Base-by-base conservation (phyloP, 2,797 vertebrate genomes). In the Lophius americanus region DNA sequence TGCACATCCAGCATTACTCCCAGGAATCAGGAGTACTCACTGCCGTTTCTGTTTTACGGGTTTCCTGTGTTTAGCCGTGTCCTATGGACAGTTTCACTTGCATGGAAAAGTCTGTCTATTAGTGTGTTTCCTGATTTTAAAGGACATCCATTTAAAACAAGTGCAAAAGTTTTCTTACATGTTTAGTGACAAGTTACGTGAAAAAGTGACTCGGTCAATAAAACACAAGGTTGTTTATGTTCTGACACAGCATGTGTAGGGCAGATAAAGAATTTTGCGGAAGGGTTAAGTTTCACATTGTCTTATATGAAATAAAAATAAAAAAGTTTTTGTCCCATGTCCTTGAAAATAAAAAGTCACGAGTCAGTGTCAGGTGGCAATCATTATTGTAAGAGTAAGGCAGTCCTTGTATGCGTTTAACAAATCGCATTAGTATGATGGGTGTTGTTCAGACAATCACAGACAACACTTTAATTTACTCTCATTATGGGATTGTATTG, bases 1-100 rank as follows among this genome's bases (percentile, higher is more conserved):
- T 70, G 70, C 64, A 84, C 74, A 85, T 87, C 86, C 67, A 70
- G 79, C 78, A 60, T 68, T 54, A 78, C 59, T 81, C 43, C 76
- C n/a, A 73, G 53, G 70, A 85, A 73, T 70, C 48, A 76, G 66
- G 23, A 75, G 53, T 14, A 68, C 35, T 77, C 35, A 14, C 54
- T 59, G 74, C 11, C 63, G 46, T 9, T 50, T 52, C 3, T 55
- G 37, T 42, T 41, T 23, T n/a, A 57, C 13, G 39, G 35, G 67
- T 78, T 84, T 84, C 65, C 64, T 79, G 64, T 64, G 69, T 79
- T 78, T 79, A 51, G 41, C 11, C 50, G 5, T 47, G 35, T 70
- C 35, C 56, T 33, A 41, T n/a, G 66, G 12, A 70, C 59, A 51
- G 35, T 55, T 6, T 39, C 0, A 2, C 23, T 23, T 23, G 1